These are phyloP conservation scores for Melanerpes formicivorus DNA, from an alignment of 2,113 vertebrate species.

Conservation along the genomic window DNA sequence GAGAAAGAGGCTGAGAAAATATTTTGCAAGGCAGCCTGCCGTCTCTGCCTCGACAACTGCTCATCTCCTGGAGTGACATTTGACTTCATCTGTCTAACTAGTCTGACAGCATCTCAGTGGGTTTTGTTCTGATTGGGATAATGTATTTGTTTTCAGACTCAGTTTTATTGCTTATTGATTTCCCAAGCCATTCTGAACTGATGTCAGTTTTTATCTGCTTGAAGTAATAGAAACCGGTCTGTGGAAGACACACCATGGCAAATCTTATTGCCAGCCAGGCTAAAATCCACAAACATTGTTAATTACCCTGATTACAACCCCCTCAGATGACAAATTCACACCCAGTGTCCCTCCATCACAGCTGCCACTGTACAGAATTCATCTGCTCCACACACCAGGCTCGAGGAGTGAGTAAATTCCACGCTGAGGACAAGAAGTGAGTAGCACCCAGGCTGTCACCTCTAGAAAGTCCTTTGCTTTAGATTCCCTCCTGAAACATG, in stretches of 20 bases:
- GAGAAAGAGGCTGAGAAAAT: neutral
- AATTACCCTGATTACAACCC: neutral
- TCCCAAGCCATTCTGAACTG: neutral
- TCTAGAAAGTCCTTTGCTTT: neutral
- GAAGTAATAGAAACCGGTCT: slow-evolving; percentile 15
- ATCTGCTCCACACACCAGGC: neutral
- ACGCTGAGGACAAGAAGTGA: fast-evolving
- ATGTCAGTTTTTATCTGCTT: slow-evolving; percentile 57
- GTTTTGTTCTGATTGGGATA: slow-evolving; percentile 30
- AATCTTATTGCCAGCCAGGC: neutral
- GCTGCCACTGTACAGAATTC: neutral
- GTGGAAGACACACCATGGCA: neutral
- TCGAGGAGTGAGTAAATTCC: neutral
- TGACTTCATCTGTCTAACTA: slow-evolving; percentile 14
- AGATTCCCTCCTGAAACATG: neutral
- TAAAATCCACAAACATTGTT: neutral
- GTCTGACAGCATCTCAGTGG: neutral
- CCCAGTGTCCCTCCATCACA: neutral
- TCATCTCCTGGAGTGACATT: neutral
- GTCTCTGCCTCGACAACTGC: neutral
- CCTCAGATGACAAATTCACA: neutral
- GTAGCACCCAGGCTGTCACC: neutral
- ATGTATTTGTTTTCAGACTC: slow-evolving; percentile 62
- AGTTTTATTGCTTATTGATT: slow-evolving; percentile 75
- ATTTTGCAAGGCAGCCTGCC: neutral